A percentile compares a stretch with the other conserved stretches of the same genome.
These are phyloP conservation scores for Acholoe squamosa DNA, from an alignment of 2,888 invertebrate genomes.

Conservation along the genomic window DNA sequence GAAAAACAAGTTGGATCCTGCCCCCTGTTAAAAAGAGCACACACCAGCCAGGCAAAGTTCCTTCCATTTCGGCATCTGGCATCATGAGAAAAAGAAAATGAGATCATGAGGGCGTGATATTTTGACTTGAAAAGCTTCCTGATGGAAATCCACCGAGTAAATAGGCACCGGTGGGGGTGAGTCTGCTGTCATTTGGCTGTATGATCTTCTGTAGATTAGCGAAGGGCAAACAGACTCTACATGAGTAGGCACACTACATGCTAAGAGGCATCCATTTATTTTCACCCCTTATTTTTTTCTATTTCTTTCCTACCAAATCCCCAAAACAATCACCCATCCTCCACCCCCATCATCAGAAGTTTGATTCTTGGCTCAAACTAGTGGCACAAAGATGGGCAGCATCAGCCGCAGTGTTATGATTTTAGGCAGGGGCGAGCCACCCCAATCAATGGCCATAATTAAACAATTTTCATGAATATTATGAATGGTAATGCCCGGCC, in stretches of 20 bases:
- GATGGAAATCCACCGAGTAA: not conserved
- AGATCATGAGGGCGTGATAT: constrained; percentile 41
- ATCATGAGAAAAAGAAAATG: constrained; percentile 23
- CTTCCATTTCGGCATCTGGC: not conserved
- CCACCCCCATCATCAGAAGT: not conserved
- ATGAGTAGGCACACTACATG: not conserved
- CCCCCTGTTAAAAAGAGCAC: not conserved
- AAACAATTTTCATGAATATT: constrained; percentile 61
- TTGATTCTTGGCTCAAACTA: not conserved
- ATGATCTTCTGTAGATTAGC: constrained; percentile 35
- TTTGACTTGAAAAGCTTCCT: constrained; percentile 16
- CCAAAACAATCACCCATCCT: not conserved
- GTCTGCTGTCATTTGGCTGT: constrained; percentile 51
- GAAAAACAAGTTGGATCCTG: not conserved
- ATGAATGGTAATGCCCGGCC: constrained; percentile 48
- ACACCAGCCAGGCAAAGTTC: not conserved
- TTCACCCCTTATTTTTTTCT: not conserved
- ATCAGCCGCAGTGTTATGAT: constrained; percentile 46
- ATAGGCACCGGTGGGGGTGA: not conserved
- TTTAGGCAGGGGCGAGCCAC: constrained; percentile 27
- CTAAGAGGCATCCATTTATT: constrained; percentile 34
- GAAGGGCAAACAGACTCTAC: not conserved
- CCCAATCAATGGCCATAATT: constrained; percentile 57
- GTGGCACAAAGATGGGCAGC: not conserved
- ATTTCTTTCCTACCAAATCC: not conserved